Evolutionary conservation across 2,113 vertebrate species (phyloP).

Genomic region (Rhombomys opimus): DNA sequence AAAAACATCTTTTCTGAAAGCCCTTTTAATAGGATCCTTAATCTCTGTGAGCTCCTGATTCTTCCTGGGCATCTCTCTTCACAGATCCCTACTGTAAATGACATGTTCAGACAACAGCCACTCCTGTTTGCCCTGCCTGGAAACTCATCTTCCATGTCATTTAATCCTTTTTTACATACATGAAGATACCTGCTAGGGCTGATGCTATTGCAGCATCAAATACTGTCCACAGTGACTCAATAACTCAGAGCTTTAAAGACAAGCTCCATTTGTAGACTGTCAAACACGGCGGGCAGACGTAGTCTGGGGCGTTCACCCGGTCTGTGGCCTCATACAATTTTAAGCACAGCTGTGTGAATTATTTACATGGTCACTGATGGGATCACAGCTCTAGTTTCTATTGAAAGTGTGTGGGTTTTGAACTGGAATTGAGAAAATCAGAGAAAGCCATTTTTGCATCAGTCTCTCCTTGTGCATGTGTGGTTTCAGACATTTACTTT

Average conservation of each 20-base stretch:
- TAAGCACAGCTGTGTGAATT: neutral
- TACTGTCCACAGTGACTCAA: neutral
- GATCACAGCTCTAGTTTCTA: neutral
- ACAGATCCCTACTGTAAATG: neutral
- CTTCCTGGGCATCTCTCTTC: no score
- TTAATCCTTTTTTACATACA: slow-evolving; percentile 16
- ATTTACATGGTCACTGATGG: neutral
- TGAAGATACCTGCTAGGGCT: slow-evolving; percentile 54
- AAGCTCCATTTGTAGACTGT: neutral
- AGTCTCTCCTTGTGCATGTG: neutral
- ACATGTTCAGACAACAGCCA: accelerated
- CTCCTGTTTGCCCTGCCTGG: neutral
- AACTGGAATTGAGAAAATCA: neutral
- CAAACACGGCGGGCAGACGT: neutral
- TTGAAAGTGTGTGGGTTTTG: neutral
- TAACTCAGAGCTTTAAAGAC: neutral
- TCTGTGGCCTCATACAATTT: neutral
- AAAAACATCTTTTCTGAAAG: neutral
- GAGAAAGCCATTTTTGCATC: neutral
- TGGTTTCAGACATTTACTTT: neutral
- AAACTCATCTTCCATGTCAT: slow-evolving; percentile 25
- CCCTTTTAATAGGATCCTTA: neutral
- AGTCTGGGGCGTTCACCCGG: neutral
- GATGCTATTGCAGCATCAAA: slow-evolving; percentile 54
- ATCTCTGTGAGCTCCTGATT: neutral